Base-by-base conservation (phyloP, 1,140 invertebrate species). In the Drosophila dunni region DNA sequence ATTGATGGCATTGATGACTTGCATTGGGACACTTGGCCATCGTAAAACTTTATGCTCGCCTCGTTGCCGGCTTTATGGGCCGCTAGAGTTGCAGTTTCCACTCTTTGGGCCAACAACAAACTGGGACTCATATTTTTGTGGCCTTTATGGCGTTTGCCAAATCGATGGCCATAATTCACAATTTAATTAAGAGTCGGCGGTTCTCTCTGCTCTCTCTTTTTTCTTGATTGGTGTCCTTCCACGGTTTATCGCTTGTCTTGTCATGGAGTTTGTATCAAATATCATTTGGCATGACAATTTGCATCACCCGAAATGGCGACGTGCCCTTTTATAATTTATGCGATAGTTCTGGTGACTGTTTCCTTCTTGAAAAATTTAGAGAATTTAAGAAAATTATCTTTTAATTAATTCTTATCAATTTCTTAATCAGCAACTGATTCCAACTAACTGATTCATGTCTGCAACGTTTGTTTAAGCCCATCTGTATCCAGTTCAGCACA, bases 131-230 rank as follows among this genome's bases (percentile, higher is more conserved):
- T 88, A 83, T 89, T 88, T 89, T 89, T 89, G 83, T 83, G 84
- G 79, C 65, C 84, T 88, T 88, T 73, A 80, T 83, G 74, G 78
- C 77, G 65, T 75, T 89, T 88, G 79, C 65, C 80, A 83, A 88
- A 91, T 88, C 82, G 78, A 86, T 53, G 80, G 77, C 78, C 88
- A 90, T 91, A 91, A 90, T 84, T 90, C 88, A 90, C 88, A 91
- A 91, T 91, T 91, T 91, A 91, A 91, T 91, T 91, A 91, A 81
- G 89, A 86, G 88, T 54, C 72, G 75, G 68, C 80, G 80, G 1
- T n/a, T 46, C 15, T 20, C n/a, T 8, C 7, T 7, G 3, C 11
- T 46, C 15, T 10, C 7, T 66, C 40, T 29, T 6, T 29, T 29
- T 57, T 79, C 78, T 73, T 78, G 46, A 24, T 17, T 34, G 2